A percentile compares a stretch with the other conserved stretches of the same genome.
Evolutionary conservation across 1,140 invertebrate genomes (phyloP).

Genomic region (Aphaenogaster rudis): DNA sequence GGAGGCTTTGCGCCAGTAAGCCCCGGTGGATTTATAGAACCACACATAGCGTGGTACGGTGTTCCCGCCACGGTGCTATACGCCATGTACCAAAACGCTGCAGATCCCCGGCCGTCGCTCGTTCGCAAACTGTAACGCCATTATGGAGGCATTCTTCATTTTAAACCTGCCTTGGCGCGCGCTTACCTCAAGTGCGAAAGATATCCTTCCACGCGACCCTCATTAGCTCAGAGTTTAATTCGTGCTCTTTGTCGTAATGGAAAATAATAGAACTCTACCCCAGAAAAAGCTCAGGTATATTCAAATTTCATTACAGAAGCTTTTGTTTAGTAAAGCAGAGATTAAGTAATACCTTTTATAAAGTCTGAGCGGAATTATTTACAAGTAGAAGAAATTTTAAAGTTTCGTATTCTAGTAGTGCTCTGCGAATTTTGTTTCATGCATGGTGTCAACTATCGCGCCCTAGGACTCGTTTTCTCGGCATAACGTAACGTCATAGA

Average conservation of each 20-base stretch:
- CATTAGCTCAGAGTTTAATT: conserved; percentile 19
- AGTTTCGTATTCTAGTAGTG: background rate
- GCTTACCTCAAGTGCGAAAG: background rate
- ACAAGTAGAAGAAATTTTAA: background rate
- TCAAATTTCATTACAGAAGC: background rate
- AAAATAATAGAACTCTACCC: conserved; percentile 7
- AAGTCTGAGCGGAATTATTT: background rate
- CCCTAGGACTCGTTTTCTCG: conserved; percentile 8
- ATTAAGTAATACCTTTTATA: background rate
- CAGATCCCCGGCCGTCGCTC: conserved; percentile 73
- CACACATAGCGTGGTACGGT: conserved; percentile 76
- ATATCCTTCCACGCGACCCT: background rate
- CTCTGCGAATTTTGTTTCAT: background rate
- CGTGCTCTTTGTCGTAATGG: background rate
- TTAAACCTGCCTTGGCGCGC: conserved; percentile 35
- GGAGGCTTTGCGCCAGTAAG: conserved; percentile 84
- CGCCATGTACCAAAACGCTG: conserved; percentile 83
- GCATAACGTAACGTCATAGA: conserved; percentile 31
- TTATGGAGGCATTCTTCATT: conserved; percentile 52
- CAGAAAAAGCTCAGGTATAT: background rate
- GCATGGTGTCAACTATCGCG: background rate
- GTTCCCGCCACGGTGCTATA: conserved; percentile 78
- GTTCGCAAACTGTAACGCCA: conserved; percentile 70
- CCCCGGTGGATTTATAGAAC: conserved; percentile 84
- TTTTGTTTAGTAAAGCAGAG: background rate